Percentiles rank a stretch among this genome's conserved stretches.
These are phyloP conservation scores for Acanthurus leucopareius DNA, from an alignment of 2,797 vertebrate species.

Conservation along the genomic window DNA sequence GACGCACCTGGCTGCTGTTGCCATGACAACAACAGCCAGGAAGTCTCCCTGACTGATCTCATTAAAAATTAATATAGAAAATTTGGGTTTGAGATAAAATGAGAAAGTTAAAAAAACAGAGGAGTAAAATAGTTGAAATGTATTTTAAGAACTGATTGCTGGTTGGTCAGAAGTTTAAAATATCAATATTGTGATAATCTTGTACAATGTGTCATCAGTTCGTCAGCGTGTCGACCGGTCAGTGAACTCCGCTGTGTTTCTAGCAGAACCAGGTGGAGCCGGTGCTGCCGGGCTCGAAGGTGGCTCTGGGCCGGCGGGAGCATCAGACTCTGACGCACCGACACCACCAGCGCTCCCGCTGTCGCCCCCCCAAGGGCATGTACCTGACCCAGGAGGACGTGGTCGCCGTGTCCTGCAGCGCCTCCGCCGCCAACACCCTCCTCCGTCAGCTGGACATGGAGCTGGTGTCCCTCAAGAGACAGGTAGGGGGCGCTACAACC, in stretches of 20 bases:
- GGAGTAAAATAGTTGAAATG: not conserved
- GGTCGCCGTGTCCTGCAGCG: constrained; percentile 95
- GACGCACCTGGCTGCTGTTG: not conserved
- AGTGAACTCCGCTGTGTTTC: not conserved
- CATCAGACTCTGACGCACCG: constrained; percentile 96
- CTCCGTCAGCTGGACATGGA: constrained; percentile 98
- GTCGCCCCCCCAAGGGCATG: constrained; percentile 98
- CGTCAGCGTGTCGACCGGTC: no score
- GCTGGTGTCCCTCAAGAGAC: constrained; percentile 97
- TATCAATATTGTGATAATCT: no score
- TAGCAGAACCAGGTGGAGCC: constrained; percentile 85
- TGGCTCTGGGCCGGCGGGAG: constrained; percentile 93
- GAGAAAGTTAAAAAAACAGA: no score
- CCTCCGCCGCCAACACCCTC: constrained; percentile 94
- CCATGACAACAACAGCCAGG: not conserved
- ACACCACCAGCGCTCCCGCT: constrained; percentile 96
- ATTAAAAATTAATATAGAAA: no score
- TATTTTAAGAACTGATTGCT: not conserved
- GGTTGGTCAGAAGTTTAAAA: no score
- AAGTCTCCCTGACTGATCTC: no score
- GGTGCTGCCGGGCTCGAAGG: constrained; percentile 88
- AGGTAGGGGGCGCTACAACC: constrained; percentile 82
- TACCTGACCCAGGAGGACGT: constrained; percentile 97
- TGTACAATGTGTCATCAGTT: no score
- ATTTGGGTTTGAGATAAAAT: no score